Base-by-base conservation (phyloP, 2,797 vertebrate genomes). In the Sebastiscus albofasciatus region DNA sequence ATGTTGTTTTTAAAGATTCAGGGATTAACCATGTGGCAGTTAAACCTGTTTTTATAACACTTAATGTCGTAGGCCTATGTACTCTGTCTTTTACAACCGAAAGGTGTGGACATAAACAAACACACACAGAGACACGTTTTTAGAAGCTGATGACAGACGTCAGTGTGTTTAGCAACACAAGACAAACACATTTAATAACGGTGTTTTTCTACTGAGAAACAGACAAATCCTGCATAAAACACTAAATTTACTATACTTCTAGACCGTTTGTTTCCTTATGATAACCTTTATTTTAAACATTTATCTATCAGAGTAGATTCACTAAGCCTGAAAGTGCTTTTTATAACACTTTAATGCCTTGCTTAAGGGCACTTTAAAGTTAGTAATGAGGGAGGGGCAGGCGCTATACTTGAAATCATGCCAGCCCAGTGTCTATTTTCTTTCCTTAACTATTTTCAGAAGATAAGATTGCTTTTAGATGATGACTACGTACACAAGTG, bases 41-140 rank as follows among this genome's bases (percentile, higher is more conserved):
- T 4, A 3, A 13, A 12, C 29, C 20, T 20, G 52, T 77, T 69
- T 75, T 67, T 16, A 33, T 46, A 69, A 75, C 61, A 8, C 10
- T 60, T 56, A 62, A 16, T 7, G 82, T 65, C 56, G 72, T 1
- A 13, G 67, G 49, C 14, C 70, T 75, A 1, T 39, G 22, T 46
- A 22, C 27, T n/a, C 69, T 29, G 54, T 58, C 13, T 71, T 67
- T 31, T 39, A 49, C 68, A 31, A 22, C 4, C 27, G 62, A 79
- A 77, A 79, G 74, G 77, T 58, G 61, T 12, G 20, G 64, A 82
- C 61, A 66, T 12, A 83, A 54, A 72, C n/a, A 82, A 42, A 82
- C 62, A 49, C 34, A 73, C n/a, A 60, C 18, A 62, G 29, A 36
- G 18, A 16, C 16, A 75, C 62, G 86, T 86, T 90, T 79, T 72